Evolutionary conservation across 2,113 vertebrate genomes (phyloP), one percentile per base, ranked within the genome.

Genomic region (Tupaia tana): DNA sequence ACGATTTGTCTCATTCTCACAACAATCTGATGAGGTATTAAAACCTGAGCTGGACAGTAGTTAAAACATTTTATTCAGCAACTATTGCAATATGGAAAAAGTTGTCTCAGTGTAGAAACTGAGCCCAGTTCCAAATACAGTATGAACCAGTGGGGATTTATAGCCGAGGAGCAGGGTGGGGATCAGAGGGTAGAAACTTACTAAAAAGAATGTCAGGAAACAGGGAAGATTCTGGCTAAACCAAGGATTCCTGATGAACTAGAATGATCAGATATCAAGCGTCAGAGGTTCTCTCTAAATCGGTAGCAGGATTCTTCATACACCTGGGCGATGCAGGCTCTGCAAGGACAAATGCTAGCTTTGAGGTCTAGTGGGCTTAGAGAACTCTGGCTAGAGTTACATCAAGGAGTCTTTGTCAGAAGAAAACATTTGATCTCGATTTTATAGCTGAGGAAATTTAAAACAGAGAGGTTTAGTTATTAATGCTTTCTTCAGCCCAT

Each of bases 11-110:
- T 92, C 66, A 34, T 89, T 31, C 19, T 83, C 64, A 73, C 58
- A 87, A 25, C 7, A 81, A 11, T 29, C 24, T 22, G 34, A 19
- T 69, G 12, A 90, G 31, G 66, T n/a, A 2, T 86, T 89, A 90
- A 69, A 80, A 80, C 63, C 43, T 78, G 12, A 96, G 34, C 11
- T 81, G 15, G 59, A 89, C 6, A 14, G 20, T 75, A 78, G n/a
- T 92, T 64, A 85, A 83, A 4, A 13, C 24, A 64, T 92, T 74
- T 85, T 92, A 86, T 86, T 86, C 15, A 96, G 69, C 13, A 90
- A 64, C 27, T 85, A 7, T 63, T 85, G 34, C 25, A 54, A 3
- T 89, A 75, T 74, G 73, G n/a, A 4, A 70, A 85, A 89, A 92
- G 52, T 75, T 31, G 34, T 81, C 80, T 89, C 29, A 56, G n/a